These are phyloP conservation scores for Peromyscus aztecus DNA, from an alignment of 2,797 vertebrate genomes.

Conservation along the genomic window DNA sequence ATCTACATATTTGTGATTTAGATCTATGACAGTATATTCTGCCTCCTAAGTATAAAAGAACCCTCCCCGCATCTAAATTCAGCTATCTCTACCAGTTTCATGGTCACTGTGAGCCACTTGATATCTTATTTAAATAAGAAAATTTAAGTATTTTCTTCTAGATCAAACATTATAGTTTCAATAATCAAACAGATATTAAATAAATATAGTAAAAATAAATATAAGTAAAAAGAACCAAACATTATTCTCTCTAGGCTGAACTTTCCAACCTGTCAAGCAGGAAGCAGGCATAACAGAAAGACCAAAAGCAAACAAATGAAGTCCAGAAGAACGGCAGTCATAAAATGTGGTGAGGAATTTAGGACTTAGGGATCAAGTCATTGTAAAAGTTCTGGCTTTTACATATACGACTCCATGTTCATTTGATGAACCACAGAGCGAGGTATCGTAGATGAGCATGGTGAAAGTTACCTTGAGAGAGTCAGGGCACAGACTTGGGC, in stretches of 20 bases:
- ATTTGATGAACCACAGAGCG: background rate
- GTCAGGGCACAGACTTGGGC: background rate
- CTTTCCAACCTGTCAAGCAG: background rate
- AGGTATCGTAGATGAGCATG: background rate
- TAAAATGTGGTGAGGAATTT: background rate
- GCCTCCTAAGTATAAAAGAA: background rate
- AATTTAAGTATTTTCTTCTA: slow-evolving; percentile 19
- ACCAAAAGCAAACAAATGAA: background rate
- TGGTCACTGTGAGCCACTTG: background rate
- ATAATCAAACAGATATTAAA: background rate
- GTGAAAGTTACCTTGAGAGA: background rate
- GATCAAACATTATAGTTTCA: background rate
- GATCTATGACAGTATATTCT: background rate
- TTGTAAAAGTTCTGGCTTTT: background rate
- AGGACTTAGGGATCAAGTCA: background rate
- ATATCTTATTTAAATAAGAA: background rate
- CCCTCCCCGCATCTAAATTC: background rate
- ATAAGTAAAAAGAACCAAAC: background rate
- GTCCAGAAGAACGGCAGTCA: background rate
- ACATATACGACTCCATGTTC: background rate
- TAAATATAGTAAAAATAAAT: background rate
- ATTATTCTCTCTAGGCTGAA: background rate
- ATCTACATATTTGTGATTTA: background rate
- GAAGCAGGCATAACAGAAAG: background rate
- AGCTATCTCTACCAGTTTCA: background rate